Evolutionary conservation across 2,888 invertebrate species (phyloP).

Genomic region (Drosophila paranaensis): DNA sequence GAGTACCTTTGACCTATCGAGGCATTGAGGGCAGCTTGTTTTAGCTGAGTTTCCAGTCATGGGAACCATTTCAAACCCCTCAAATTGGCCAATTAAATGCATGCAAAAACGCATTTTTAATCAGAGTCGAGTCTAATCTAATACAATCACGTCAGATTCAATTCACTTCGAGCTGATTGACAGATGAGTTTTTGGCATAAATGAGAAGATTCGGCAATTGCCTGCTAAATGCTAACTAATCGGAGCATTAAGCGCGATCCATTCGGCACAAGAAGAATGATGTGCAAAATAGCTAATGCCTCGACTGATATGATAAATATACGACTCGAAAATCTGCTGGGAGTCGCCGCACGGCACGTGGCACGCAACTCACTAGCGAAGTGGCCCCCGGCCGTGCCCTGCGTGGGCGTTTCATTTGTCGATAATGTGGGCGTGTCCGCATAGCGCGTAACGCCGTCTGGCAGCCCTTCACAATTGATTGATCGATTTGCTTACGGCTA

Average conservation of each 20-base stretch:
- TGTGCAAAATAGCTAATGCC: slow-evolving; percentile 38
- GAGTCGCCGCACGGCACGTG: slow-evolving; percentile 16
- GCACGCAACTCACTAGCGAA: slow-evolving; percentile 28
- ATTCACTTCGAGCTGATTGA: slow-evolving; percentile 17
- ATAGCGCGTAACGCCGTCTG: slow-evolving; percentile 29
- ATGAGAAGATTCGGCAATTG: slow-evolving; percentile 54
- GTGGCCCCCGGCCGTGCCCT: not conserved
- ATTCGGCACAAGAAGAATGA: slow-evolving; percentile 26
- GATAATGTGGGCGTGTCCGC: slow-evolving; percentile 39
- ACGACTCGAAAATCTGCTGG: slow-evolving; percentile 32
- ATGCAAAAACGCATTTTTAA: slow-evolving; percentile 44
- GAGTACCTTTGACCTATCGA: slow-evolving; percentile 53
- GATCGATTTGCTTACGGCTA: slow-evolving; percentile 57
- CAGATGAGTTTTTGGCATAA: slow-evolving; percentile 28
- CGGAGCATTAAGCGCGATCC: slow-evolving; percentile 32
- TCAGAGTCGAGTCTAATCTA: slow-evolving; percentile 36
- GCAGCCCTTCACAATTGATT: slow-evolving; percentile 56
- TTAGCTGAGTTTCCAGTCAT: slow-evolving; percentile 44
- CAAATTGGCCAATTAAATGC: slow-evolving; percentile 63
- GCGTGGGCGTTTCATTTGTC: slow-evolving; percentile 23
- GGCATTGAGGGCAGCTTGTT: slow-evolving; percentile 24
- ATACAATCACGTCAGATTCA: slow-evolving; percentile 47
- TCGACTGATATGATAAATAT: slow-evolving; percentile 53
- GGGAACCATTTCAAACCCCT: slow-evolving; percentile 69
- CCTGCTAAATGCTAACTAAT: slow-evolving; percentile 40